phyloP scores from a whole-genome alignment of 2,888 invertebrate genomes.

The Lydus trimaculatus region DNA sequence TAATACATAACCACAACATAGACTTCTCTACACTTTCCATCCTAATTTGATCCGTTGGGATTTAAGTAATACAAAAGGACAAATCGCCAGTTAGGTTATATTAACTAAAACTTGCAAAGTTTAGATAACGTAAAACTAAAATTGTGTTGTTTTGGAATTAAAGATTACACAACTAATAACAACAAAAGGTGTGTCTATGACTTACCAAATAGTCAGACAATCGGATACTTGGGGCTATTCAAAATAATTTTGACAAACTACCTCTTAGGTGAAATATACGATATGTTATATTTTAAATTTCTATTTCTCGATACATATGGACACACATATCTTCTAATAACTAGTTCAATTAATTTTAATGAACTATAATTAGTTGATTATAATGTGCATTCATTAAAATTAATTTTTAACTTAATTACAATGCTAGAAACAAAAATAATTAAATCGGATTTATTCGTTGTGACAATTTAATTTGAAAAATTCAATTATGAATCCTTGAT shows the following conservation, averaged over 20 bases:
- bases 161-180: not conserved
- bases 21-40: not conserved
- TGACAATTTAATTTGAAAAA: not conserved
- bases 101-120: not conserved
- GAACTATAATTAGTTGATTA: not conserved
- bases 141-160: not conserved
- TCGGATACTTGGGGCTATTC: too few relatives aligned
- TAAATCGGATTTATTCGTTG: not conserved
- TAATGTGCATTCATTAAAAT: not conserved
- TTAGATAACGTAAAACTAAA: not conserved
- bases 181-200: not conserved
- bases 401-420: not conserved
- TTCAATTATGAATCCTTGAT: not conserved
- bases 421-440: not conserved
- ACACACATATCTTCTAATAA: not conserved
- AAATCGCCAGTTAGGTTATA: not conserved
- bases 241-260: too few relatives aligned
- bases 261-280: too few relatives aligned
- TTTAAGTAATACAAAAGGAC: conserved; percentile 2
- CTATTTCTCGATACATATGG: too few relatives aligned
- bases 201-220: too few relatives aligned
- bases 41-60: conserved; percentile 10
- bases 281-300: too few relatives aligned
- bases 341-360: not conserved
- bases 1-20: conserved; percentile 3